Percentiles rank a stretch among this genome's conserved stretches.
phyloP scores from a whole-genome alignment of 2,113 vertebrate species.

The Athene noctua region DNA sequence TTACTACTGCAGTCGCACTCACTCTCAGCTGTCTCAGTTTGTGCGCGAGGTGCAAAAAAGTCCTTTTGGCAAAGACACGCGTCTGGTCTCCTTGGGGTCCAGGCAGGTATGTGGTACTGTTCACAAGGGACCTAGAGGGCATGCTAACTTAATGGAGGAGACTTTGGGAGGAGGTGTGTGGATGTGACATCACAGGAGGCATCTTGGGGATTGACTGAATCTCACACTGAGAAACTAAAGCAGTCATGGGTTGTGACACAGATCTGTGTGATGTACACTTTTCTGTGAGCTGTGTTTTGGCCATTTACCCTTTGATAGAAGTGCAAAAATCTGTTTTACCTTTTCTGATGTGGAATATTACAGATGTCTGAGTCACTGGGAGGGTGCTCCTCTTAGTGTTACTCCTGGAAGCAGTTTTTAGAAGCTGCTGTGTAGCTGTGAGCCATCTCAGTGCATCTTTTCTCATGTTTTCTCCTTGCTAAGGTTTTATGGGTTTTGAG shows the following conservation, averaged over 20 bases:
- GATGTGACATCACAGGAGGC: not conserved
- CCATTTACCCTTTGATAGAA: not conserved
- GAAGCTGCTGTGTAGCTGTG: not conserved
- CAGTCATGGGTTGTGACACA: fast-evolving
- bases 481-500: not conserved
- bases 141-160: not conserved
- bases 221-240: not conserved
- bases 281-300: not conserved
- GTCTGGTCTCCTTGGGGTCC: conserved; percentile 88
- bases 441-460: not conserved
- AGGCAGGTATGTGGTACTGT: conserved; percentile 81
- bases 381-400: not conserved
- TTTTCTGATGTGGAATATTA: not conserved
- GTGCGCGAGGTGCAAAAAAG: conserved; percentile 93
- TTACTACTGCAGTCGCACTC: conserved; percentile 97
- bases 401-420: not conserved
- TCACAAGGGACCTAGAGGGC: not conserved
- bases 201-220: not conserved
- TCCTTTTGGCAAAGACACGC: conserved; percentile 83
- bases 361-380: not conserved
- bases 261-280: not conserved
- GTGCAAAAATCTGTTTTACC: not conserved
- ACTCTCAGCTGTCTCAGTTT: conserved; percentile 96
- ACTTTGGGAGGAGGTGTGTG: not conserved
- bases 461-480: not conserved